A percentile compares a stretch with the other conserved stretches of the same genome.
Conservation (phyloP, 2,888 invertebrate species). For the Eugnorisma glareosa region DNA sequence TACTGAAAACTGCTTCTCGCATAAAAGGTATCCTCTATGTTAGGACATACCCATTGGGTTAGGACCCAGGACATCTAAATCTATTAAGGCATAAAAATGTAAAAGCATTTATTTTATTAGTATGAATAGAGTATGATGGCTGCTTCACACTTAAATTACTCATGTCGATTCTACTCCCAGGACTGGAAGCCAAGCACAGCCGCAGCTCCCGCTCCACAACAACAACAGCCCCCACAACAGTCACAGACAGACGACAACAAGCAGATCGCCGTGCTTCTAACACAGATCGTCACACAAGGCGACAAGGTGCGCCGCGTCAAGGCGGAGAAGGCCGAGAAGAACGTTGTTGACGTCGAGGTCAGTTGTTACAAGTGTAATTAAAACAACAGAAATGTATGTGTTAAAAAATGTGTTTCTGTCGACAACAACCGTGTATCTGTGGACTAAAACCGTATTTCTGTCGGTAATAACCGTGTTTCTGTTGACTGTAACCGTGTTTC, state of each 20-base stretch:
- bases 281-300: conserved; percentile 91
- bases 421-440: background rate
- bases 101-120: no score
- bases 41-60: no score
- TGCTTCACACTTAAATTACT: background rate
- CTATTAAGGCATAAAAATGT: no score
- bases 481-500: background rate
- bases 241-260: conserved; percentile 64
- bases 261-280: conserved; percentile 71
- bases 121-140: no score
- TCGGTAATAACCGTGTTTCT: background rate
- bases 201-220: conserved; percentile 44
- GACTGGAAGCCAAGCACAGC: conserved; percentile 76
- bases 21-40: background rate
- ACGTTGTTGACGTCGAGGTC: conserved; percentile 84
- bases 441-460: background rate
- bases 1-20: background rate
- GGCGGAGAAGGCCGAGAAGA: conserved; percentile 92
- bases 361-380: conserved; percentile 5
- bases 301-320: conserved; percentile 94
- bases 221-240: conserved; percentile 38
- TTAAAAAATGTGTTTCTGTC: background rate
- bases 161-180: conserved; percentile 53
- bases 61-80: background rate
- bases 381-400: background rate